These are phyloP conservation scores for Cynaeus angustus DNA, from an alignment of 2,888 invertebrate species.

Conservation along the genomic window DNA sequence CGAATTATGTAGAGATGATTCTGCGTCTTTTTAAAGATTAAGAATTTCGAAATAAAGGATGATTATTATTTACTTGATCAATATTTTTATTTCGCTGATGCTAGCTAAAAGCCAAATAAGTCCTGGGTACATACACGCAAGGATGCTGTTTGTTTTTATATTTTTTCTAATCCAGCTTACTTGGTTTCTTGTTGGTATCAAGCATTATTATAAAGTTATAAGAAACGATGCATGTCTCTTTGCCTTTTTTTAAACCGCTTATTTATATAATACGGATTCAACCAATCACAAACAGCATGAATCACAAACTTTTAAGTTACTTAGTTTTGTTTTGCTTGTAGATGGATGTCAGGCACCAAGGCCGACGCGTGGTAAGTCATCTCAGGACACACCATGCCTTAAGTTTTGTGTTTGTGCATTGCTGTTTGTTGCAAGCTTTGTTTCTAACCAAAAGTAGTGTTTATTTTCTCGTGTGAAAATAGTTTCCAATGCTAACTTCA, in stretches of 20 bases:
- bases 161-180: too few species aligned
- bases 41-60: too few species aligned
- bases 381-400: constrained; percentile 36
- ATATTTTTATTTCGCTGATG: too few species aligned
- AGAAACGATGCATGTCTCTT: constrained; percentile 26
- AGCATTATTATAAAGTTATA: too few species aligned
- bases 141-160: too few species aligned
- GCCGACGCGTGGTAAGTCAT: constrained; percentile 70
- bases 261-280: constrained; percentile 7
- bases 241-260: constrained; percentile 1
- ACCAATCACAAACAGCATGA: constrained; percentile 45
- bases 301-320: constrained; percentile 62
- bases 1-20: too few species aligned
- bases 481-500: constrained; percentile 23
- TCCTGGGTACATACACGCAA: too few species aligned
- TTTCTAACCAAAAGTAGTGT: constrained; percentile 29
- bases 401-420: constrained; percentile 46
- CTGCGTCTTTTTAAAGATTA: too few species aligned
- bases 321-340: constrained; percentile 73
- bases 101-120: too few species aligned
- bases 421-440: constrained; percentile 42
- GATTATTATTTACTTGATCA: too few species aligned
- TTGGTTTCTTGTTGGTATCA: too few species aligned
- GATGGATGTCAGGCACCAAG: constrained; percentile 73
- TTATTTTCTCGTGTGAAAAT: constrained; percentile 2